phyloP scores from a whole-genome alignment of 2,797 vertebrate genomes.

The Dromococcyx pavoninus region DNA sequence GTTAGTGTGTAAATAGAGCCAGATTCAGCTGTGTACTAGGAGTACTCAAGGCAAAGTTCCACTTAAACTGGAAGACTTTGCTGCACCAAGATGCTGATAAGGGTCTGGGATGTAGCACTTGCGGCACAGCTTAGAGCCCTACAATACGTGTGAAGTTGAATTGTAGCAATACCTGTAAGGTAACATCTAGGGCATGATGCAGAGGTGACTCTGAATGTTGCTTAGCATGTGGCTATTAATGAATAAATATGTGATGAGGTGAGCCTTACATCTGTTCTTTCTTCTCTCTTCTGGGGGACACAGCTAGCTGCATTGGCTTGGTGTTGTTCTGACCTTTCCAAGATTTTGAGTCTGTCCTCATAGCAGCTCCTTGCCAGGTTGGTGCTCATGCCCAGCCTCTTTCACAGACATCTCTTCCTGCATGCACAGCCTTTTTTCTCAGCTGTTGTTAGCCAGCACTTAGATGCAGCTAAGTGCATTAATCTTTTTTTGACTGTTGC shows the following conservation, averaged over 20 bases:
- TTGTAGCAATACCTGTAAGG: not conserved
- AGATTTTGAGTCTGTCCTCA: not conserved
- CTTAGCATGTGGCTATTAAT: not conserved
- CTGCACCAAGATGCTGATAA: not conserved
- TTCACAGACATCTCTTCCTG: not conserved
- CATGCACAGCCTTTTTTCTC: conserved; percentile 21
- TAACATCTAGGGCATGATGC: not conserved
- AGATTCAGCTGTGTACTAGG: not conserved
- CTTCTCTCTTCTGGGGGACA: not conserved
- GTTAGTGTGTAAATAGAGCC: not conserved
- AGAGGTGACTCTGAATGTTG: not conserved
- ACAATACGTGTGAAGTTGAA: not conserved
- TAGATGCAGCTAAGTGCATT: not conserved
- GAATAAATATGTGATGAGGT: not conserved
- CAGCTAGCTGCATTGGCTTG: not conserved
- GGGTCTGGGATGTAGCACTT: not conserved
- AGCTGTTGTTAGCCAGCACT: conserved; percentile 28
- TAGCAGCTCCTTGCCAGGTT: not conserved
- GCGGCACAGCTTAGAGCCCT: not conserved
- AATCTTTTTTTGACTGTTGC: not conserved
- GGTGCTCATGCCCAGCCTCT: not conserved
- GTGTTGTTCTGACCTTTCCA: conserved; percentile 2
- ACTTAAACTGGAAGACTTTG: not conserved
- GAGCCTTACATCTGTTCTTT: not conserved
- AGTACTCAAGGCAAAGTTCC: not conserved